A percentile compares a stretch with the other conserved stretches of the same genome.
These are phyloP conservation scores for Paradisaea rubra DNA, from an alignment of 2,113 vertebrate genomes.

Conservation along the genomic window DNA sequence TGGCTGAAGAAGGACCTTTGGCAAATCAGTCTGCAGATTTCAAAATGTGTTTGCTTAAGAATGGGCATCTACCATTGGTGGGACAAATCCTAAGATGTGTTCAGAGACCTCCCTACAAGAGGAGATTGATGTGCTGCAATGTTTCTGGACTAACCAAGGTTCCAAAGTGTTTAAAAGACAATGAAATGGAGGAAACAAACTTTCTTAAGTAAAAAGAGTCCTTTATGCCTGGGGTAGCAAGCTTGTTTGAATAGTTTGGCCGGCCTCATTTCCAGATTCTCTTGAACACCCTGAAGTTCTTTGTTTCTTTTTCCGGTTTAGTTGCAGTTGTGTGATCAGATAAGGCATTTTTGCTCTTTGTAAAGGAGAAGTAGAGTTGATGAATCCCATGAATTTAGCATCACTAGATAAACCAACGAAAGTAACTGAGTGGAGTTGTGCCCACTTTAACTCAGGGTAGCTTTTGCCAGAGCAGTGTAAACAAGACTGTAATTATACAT, in stretches of 20 bases:
- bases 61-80: background rate
- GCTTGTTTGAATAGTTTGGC: background rate
- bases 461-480: conserved; percentile 25
- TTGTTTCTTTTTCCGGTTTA: background rate
- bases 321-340: background rate
- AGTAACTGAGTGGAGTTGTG: background rate
- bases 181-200: background rate
- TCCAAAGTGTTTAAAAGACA: background rate
- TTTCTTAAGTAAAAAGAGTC: background rate
- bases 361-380: background rate
- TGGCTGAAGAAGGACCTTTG: background rate
- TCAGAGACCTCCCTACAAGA: background rate
- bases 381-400: background rate
- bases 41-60: background rate
- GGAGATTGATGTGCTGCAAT: background rate
- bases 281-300: background rate
- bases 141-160: background rate
- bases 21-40: background rate
- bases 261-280: background rate
- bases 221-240: background rate
- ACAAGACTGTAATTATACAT: conserved; percentile 12
- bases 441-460: conserved; percentile 30
- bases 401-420: conserved; percentile 32
- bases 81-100: background rate
- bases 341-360: background rate